Evolutionary conservation across 2,113 vertebrate species (phyloP).

Genomic region (Bagarius yarrelli): DNA sequence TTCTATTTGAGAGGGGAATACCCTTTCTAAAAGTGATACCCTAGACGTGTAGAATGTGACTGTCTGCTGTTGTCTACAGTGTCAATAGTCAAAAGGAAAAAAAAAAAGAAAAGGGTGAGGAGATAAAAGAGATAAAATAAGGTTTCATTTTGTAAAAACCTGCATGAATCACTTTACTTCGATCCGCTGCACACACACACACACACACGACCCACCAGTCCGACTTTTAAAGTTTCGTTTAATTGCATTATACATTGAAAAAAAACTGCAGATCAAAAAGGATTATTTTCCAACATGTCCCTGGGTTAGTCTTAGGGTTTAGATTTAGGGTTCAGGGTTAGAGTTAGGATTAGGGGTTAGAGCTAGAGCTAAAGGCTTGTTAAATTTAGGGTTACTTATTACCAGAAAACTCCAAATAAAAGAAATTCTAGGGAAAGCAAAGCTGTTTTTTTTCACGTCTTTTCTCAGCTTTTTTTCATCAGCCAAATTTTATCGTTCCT

Average conservation of each 20-base stretch:
- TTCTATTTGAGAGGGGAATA: too few relatives aligned
- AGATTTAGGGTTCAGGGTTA: too few relatives aligned
- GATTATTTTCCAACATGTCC: too few relatives aligned
- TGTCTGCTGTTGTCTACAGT: background rate
- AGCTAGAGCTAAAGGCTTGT: too few relatives aligned
- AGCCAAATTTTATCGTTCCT: constrained; percentile 19
- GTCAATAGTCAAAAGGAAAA: too few relatives aligned
- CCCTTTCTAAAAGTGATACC: too few relatives aligned
- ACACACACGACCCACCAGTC: background rate
- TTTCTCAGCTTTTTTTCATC: constrained; percentile 10
- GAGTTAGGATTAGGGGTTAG: too few relatives aligned
- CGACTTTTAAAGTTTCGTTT: background rate
- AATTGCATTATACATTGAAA: background rate
- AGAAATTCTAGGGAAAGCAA: background rate
- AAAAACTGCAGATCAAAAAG: background rate
- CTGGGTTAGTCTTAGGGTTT: too few relatives aligned
- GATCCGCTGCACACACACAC: background rate
- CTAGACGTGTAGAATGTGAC: too few relatives aligned
- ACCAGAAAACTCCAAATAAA: background rate
- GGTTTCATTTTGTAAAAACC: background rate
- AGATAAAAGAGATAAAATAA: background rate
- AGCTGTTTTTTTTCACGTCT: background rate
- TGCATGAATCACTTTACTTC: background rate
- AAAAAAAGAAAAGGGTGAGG: too few relatives aligned
- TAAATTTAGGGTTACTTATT: background rate